Conservation (phyloP, 2,113 vertebrate genomes). For the Urocolius indicus region DNA sequence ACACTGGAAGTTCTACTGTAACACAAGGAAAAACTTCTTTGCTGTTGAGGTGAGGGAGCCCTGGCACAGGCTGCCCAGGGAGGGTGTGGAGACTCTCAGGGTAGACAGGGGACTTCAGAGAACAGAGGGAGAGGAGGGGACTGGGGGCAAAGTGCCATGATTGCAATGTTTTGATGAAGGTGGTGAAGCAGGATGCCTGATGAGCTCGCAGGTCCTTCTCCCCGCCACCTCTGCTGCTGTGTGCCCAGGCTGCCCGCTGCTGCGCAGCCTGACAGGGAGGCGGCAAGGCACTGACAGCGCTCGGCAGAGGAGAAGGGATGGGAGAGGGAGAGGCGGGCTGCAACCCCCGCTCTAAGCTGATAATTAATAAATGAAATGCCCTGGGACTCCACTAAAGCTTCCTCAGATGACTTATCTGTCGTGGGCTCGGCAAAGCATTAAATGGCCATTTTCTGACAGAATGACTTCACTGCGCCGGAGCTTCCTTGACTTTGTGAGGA, state of each 20-base stretch:
- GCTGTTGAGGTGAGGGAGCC: background rate
- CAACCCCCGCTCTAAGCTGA: conserved; percentile 73
- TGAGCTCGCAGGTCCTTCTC: background rate
- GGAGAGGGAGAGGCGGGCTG: conserved; percentile 40
- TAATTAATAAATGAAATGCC: conserved; percentile 91
- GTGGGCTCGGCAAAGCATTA: conserved; percentile 90
- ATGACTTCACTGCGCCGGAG: conserved; percentile 81
- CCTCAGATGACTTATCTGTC: conserved; percentile 90
- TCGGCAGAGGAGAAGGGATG: conserved; percentile 15
- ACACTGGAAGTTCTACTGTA: no score
- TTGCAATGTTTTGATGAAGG: background rate
- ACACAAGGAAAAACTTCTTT: no score
- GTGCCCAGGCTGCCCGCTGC: background rate
- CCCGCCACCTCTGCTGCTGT: background rate
- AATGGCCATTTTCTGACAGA: conserved; percentile 93
- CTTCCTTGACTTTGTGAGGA: conserved; percentile 79
- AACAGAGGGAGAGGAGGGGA: background rate
- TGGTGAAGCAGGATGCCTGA: background rate
- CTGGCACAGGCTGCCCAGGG: no score
- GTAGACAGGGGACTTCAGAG: background rate
- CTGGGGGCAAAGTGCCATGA: rapidly evolving
- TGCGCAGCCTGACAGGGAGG: conserved; percentile 52
- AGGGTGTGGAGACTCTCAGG: background rate
- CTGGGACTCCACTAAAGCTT: conserved; percentile 82
- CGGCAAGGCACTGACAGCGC: conserved; percentile 64